Evolutionary conservation across 2,113 vertebrate species (phyloP).

Genomic region (Cercocebus atys): DNA sequence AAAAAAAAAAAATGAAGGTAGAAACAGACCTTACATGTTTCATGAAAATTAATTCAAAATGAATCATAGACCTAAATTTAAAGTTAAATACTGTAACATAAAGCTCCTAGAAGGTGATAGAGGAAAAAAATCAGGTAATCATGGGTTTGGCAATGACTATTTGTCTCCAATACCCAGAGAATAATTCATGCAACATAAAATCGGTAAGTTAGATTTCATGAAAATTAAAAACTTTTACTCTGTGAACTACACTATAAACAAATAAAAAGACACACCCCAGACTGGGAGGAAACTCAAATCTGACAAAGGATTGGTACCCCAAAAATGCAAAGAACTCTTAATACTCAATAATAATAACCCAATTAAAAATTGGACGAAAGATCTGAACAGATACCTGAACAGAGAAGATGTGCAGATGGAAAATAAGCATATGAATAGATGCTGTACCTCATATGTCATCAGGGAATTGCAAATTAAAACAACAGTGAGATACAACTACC

Average conservation of each 20-base stretch:
- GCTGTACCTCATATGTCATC: background rate
- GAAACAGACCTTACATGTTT: fast-evolving
- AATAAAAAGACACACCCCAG: background rate
- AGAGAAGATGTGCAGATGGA: background rate
- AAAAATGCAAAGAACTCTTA: background rate
- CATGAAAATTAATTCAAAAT: background rate
- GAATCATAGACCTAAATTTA: background rate
- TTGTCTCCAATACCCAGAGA: background rate
- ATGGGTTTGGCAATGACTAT: background rate
- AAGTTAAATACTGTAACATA: background rate
- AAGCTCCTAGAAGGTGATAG: background rate
- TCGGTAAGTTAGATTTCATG: background rate
- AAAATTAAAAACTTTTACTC: background rate
- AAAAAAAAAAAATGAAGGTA: background rate
- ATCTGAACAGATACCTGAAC: background rate
- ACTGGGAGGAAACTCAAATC: background rate
- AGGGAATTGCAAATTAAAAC: background rate
- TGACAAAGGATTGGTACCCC: background rate
- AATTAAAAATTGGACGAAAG: background rate
- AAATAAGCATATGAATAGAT: background rate
- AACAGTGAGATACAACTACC: too few species aligned
- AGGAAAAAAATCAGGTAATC: background rate
- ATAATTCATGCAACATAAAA: background rate
- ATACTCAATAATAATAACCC: background rate
- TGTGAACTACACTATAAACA: background rate